Base-by-base conservation (phyloP, 2,888 invertebrate genomes). In the Lasioglossum calceatum region DNA sequence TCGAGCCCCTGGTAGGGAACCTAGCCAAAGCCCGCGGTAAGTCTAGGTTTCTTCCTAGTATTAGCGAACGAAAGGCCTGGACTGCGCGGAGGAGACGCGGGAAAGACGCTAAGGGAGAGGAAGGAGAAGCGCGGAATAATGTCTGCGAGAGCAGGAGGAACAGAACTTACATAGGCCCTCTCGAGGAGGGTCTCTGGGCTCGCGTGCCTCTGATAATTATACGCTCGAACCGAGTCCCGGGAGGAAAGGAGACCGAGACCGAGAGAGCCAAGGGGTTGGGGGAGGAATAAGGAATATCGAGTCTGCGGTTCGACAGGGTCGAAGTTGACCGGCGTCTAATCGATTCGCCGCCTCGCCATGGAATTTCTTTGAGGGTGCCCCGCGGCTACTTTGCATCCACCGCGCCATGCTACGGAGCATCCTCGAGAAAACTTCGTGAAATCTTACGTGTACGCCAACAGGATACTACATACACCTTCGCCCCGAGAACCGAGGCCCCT, bases 251-350 rank as follows among this genome's bases (percentile, higher is more conserved):
- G 90, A 88, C 75, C 83, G 77, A 86, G 54, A 64, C 61, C 54
- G 44, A 61, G 67, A 70, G 82, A 42, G 58, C 16, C 27, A 74
- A 64, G 19, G 79, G 74, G 86, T 39, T 14, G 70, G 73, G 82
- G 83, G 85, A 84, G 85, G 86, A 84, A 81, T 81, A 87, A 86
- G 80, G 92, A 92, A 92, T 92, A 93, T 93, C 93, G 92, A 92
- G 93, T 92, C 93, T 92, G 91, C 92, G 92, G 94, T 94, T 94
- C 94, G 94, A 94, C 94, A 93, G 94, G 94, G 94, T 94, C 94
- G 94, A 89, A 93, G 94, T 94, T 94, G 94, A 94, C 94, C 94
- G 93, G 92, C 93, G 93, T 94, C 94, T 94, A 94, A 94, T 94
- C 94, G 94, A 94, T 94, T 94, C 92, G 91, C 92, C 93, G 94